Evolutionary conservation across 2,113 vertebrate species (phyloP), one percentile per base, ranked within the genome.

Genomic region (Gallinago undulata): DNA sequence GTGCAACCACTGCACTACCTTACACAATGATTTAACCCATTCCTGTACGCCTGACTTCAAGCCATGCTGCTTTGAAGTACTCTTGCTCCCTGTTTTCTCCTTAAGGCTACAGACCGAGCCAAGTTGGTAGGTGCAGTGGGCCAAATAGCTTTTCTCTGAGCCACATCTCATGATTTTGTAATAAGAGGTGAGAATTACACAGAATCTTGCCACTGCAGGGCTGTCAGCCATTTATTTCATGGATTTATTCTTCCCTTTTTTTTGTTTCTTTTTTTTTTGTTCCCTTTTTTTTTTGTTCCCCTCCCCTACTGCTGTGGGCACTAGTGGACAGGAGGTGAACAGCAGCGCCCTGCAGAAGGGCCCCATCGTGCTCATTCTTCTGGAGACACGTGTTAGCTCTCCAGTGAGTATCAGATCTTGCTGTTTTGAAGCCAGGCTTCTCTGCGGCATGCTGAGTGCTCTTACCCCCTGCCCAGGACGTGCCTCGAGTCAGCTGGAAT

Each of bases 401-500:
- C 64, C 37, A 86, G 60, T 67, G 69, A 53, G 41, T 79, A 27
- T 31, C 0, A 0, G 63, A 92, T 39, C 31, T 82, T 35, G 39
- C 45, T 87, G 14, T 82, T 93, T 94, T 56, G 57, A 90, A 93
- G 67, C 73, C 55, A 73, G 62, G 19, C 69, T 94, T 77, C 79
- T 93, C 83, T 1, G 3, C 68, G 83, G 73, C 80, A 30, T 50
- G 68, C 85, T 57, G 83, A 90, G 90, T 62, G 86, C 88, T 83
- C 67, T 90, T 89, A 78, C n/a, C 92, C 67, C 41, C 77, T 73
- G 48, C 53, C 62, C 68, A 50, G 62, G 66, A 78, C 39, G 8
- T 92, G 73, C 81, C 45, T 76, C 39, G 63, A 60, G 55, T 87
- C 87, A 94, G 47, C 85, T 89, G 91, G 96, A 97, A 95, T 92